Evolutionary conservation across 2,113 vertebrate genomes (phyloP), one percentile per base, ranked within the genome.

Genomic region (Rhea pennata): DNA sequence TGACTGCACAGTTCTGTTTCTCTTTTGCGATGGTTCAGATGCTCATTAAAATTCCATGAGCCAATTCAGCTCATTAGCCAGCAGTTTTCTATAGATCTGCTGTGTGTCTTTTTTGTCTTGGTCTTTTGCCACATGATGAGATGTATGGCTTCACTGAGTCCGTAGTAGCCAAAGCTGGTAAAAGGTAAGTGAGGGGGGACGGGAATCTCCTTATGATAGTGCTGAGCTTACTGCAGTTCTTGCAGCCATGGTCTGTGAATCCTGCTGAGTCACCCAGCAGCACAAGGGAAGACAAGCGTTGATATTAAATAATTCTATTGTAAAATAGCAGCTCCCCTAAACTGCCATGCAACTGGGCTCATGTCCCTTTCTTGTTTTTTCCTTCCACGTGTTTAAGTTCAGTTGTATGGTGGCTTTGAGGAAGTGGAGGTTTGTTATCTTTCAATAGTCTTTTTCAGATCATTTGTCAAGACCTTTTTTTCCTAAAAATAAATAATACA

Each of bases 281-380:
- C 59, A 73, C 17, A 50, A 66, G 42, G 24, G 16, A 69, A 82
- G 48, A 62, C 29, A 48, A 85, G 13, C 15, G 21, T 70, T 44
- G 51, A 9, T 87, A 33, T 14, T 71, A 51, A 70, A 22, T 66
- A 40, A 83, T 88, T 78, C 21, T 75, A 0, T 4, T 51, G 31
- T 69, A 51, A 48, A 56, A 48, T 21, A 54, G 15, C 53, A 70
- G 1, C 11, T 59, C 48, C 29, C 92, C 29, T 9, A 33, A 56
- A n/a, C 10, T 50, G 1, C 54, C 1, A 0, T 42, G 23, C n/a
- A 39, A 0, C 31, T 69, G 44, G 50, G 5, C 50, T 90, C 5
- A 2, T 9, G 5, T 70, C 7, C 15, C 8, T 61, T 46, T 77
- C 79, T 69, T 26, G 4, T 80, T 58, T 58, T 58, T 91, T 24